Conservation (phyloP, 2,113 vertebrate species). For the Ictalurus punctatus region DNA sequence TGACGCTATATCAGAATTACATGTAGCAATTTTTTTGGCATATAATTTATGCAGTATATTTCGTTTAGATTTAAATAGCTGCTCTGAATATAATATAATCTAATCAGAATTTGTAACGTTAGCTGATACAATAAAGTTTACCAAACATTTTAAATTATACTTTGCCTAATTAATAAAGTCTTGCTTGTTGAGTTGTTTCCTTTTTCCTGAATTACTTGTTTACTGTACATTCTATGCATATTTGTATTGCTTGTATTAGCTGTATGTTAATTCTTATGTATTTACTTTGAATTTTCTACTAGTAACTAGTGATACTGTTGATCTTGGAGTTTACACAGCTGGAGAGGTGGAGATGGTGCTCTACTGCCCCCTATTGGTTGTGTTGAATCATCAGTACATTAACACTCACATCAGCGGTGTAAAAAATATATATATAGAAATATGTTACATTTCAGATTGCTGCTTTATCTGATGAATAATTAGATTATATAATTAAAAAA, state of each 20-base stretch:
- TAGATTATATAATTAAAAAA: not conserved
- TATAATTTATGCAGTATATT: not conserved
- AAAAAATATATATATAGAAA: not conserved
- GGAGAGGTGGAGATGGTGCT: not conserved
- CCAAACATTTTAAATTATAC: too few relatives aligned
- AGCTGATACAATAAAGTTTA: not conserved
- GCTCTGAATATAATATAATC: not conserved
- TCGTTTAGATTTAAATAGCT: not conserved
- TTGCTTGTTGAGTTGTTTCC: not conserved
- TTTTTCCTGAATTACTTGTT: not conserved
- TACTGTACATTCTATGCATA: not conserved
- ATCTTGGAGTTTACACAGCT: not conserved
- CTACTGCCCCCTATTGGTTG: constrained; percentile 4
- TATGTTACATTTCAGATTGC: too few relatives aligned
- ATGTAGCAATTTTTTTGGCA: not conserved
- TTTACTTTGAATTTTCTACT: not conserved
- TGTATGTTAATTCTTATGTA: not conserved
- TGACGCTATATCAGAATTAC: not conserved
- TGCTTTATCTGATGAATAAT: not conserved
- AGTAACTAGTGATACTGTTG: not conserved
- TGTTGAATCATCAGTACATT: not conserved
- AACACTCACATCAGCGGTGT: not conserved
- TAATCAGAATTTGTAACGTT: not conserved
- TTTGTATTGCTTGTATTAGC: not conserved
- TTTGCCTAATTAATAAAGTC: not conserved